phyloP scores from a whole-genome alignment of 2,113 vertebrate genomes.

The Poeciliopsis turrubarensis region DNA sequence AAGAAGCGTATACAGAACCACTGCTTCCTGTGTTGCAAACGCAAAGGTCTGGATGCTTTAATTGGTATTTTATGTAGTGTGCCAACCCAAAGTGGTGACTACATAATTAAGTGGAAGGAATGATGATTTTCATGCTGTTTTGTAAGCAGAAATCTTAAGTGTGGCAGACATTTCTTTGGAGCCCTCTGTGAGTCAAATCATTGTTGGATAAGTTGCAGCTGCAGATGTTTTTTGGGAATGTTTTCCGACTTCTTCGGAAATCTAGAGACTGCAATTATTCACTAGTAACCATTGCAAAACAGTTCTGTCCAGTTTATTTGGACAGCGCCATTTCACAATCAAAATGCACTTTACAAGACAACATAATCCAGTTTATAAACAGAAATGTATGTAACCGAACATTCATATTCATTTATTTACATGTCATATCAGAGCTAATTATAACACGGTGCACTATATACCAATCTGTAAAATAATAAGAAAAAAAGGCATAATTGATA shows the following conservation, averaged over 20 bases:
- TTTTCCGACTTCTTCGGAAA: not conserved
- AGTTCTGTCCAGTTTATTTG: no score
- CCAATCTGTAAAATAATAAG: not conserved
- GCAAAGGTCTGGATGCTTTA: not conserved
- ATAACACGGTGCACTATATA: not conserved
- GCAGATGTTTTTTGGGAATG: not conserved
- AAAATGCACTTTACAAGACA: not conserved
- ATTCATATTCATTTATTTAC: not conserved
- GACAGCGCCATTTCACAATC: no score
- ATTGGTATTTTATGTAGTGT: not conserved
- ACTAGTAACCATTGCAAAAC: no score
- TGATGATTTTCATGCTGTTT: not conserved
- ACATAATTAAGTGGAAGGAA: not conserved
- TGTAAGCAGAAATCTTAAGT: not conserved
- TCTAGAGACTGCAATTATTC: no score
- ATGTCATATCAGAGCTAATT: not conserved
- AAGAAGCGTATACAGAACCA: not conserved
- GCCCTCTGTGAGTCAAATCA: no score
- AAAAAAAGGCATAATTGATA: not conserved
- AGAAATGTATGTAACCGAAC: not conserved
- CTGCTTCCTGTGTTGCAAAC: not conserved
- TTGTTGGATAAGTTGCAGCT: not conserved
- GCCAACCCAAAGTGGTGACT: not conserved
- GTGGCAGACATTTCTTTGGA: not conserved
- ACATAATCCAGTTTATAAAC: not conserved